A percentile compares a stretch with the other conserved stretches of the same genome.
Evolutionary conservation across 2,888 invertebrate genomes (phyloP).

Genomic region (Drosophila rellima): DNA sequence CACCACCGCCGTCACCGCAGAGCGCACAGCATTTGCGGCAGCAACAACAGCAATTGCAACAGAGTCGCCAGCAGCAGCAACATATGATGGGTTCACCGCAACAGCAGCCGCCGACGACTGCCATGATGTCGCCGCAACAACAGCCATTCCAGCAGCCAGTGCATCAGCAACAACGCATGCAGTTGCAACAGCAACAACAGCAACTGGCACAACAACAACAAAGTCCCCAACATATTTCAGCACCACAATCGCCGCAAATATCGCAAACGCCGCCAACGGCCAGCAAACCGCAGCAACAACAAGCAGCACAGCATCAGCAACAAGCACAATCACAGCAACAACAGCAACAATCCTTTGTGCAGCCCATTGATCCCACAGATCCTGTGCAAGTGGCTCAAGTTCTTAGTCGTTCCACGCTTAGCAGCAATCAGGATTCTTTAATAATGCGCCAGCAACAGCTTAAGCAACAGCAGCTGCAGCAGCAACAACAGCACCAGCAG

Average conservation of each 20-base stretch:
- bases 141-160: conserved; percentile 84
- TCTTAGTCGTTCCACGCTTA: conserved; percentile 83
- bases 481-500: conserved; percentile 78
- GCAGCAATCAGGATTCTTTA: conserved; percentile 84
- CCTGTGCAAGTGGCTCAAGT: conserved; percentile 85
- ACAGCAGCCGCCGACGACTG: conserved; percentile 59
- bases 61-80: conserved; percentile 73
- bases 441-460: conserved; percentile 84
- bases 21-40: conserved; percentile 82
- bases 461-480: conserved; percentile 81
- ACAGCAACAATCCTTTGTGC: conserved; percentile 75
- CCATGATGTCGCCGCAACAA: conserved; percentile 71
- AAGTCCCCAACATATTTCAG: conserved; percentile 82
- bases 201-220: conserved; percentile 74
- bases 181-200: conserved; percentile 74
- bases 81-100: conserved; percentile 74
- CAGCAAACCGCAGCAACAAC: conserved; percentile 74
- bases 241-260: conserved; percentile 82
- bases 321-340: conserved; percentile 75
- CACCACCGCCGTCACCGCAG: conserved; percentile 84
- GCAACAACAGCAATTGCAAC: conserved; percentile 66
- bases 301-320: conserved; percentile 67
- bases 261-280: conserved; percentile 77
- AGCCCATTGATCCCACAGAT: conserved; percentile 85
- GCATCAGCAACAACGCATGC: conserved; percentile 79